Evolutionary conservation across 2,113 vertebrate species (phyloP), one percentile per base, ranked within the genome.

Genomic region (Brienomyrus longianalis): DNA sequence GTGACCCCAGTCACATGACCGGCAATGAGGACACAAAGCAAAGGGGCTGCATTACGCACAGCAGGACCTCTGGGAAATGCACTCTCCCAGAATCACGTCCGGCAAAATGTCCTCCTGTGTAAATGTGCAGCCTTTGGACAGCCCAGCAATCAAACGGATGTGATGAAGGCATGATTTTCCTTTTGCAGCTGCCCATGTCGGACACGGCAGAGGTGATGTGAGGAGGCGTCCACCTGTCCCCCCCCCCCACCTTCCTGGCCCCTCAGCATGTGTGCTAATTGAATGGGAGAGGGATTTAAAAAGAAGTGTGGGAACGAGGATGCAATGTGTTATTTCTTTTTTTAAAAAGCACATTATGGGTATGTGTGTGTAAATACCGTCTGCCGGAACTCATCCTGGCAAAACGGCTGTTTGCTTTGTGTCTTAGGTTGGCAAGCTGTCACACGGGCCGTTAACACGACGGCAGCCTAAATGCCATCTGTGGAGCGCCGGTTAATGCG

Each of bases 341-440:
- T 85, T 23, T 1, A 74, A 54, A 86, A 90, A 50, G 56, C 89
- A 90, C 80, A 70, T 74, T 86, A 70, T 52, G 27, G 43, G 21
- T 86, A 70, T 52, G 85, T 87, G 84, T 52, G 89, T 90, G 86
- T 90, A 77, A 90, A 90, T 77, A 90, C 66, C 89, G 87, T 90
- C 85, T 90, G 89, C 85, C 62, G 8, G 39, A 87, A 87, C 92
- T 80, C 84, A 87, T 51, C 90, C 92, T 91, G 86, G 84, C 90
- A 85, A 80, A 90, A 80, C 85, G 62, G 87, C 56, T 5, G 59
- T 62, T 87, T 45, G 48, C 62, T 77, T 77, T 47, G 35, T 50
- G 62, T 85, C 62, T 50, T 87, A 90, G 45, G 89, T 43, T 21
- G 54, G 85, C 84, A 90, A 90, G 84, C 89, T 90, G 89, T 87